phyloP scores from a whole-genome alignment of 2,797 vertebrate genomes.

The Liasis olivaceus region DNA sequence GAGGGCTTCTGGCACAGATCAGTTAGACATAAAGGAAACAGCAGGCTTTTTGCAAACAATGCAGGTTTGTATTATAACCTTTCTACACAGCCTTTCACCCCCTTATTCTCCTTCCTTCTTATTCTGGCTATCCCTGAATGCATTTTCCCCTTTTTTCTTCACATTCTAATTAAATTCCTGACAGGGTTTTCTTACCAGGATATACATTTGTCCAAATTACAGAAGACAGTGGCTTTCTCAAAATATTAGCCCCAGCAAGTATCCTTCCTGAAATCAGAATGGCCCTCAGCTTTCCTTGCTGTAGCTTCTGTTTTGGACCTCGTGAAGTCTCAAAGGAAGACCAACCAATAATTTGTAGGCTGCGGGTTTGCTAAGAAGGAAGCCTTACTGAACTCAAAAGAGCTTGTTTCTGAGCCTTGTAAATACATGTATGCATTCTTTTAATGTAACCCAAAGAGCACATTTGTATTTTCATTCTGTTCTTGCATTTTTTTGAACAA shows the following conservation, averaged over 20 bases:
- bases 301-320: constrained; percentile 43
- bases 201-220: constrained; percentile 67
- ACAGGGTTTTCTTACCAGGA: constrained; percentile 66
- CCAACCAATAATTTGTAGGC: neutral
- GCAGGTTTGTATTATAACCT: constrained; percentile 75
- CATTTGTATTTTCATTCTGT: constrained; percentile 36
- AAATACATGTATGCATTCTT: constrained; percentile 50
- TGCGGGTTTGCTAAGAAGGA: neutral
- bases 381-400: neutral
- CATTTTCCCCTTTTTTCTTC: constrained; percentile 58
- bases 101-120: constrained; percentile 31
- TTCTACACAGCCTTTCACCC: constrained; percentile 62
- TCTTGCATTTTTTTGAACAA: constrained; percentile 21
- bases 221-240: constrained; percentile 63
- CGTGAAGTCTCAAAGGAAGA: constrained; percentile 9
- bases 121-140: constrained; percentile 68
- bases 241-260: constrained; percentile 58
- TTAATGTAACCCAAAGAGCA: constrained; percentile 32
- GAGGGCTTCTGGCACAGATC: constrained; percentile 79
- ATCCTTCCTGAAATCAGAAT: constrained; percentile 62
- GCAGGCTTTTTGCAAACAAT: constrained; percentile 81
- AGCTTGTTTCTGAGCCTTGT: neutral
- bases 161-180: constrained; percentile 76
- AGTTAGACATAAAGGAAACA: constrained; percentile 77
- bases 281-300: constrained; percentile 38